phyloP scores from a whole-genome alignment of 1,140 invertebrate species.

The Galleria mellonella region DNA sequence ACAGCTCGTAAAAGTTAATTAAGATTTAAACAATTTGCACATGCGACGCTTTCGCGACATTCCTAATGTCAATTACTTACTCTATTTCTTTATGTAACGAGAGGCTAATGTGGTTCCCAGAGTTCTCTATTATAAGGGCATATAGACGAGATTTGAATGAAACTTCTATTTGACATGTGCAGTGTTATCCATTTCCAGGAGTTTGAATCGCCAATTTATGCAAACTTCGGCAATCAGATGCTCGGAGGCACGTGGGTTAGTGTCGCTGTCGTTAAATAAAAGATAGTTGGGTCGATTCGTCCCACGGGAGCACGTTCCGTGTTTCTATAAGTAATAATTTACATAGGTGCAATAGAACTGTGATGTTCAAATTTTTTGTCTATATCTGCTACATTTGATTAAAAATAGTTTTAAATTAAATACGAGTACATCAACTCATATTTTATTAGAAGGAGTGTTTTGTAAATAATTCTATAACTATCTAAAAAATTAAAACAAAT shows the following conservation, averaged over 20 bases:
- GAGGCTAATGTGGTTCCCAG: not conserved
- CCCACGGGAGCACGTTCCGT: conserved; percentile 47
- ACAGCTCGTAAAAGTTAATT: conserved; percentile 66
- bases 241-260: conserved; percentile 44
- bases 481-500: too few species aligned
- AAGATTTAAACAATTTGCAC: conserved; percentile 46
- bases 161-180: conserved; percentile 12
- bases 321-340: conserved; percentile 7
- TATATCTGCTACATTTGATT: too few species aligned
- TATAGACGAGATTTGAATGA: conserved; percentile 1
- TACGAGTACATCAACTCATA: too few species aligned
- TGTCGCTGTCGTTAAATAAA: conserved; percentile 56
- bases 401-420: too few species aligned
- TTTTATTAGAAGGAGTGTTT: too few species aligned
- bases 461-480: too few species aligned
- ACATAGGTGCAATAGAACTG: conserved; percentile 1
- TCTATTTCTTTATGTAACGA: not conserved
- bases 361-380: not conserved
- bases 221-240: conserved; percentile 55
- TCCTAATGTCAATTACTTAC: conserved; percentile 14
- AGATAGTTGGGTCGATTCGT: conserved; percentile 48
- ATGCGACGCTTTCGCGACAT: conserved; percentile 18
- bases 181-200: conserved; percentile 13
- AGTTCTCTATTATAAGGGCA: not conserved
- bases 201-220: conserved; percentile 55